A percentile compares a stretch with the other conserved stretches of the same genome.
phyloP scores from a whole-genome alignment of 2,888 invertebrate genomes.

The Dryobotodes eremita region DNA sequence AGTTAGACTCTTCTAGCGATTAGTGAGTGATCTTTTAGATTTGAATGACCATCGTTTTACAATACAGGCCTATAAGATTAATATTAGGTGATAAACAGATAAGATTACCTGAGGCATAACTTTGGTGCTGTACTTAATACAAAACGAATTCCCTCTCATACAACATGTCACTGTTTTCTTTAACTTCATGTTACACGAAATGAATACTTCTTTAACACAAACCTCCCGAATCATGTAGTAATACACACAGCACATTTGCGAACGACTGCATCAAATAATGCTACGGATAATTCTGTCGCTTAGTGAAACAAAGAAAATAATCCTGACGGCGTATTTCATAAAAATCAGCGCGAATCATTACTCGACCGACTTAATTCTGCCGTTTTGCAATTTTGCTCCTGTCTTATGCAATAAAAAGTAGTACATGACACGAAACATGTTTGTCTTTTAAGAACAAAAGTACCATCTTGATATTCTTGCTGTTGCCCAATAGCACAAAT shows the following conservation, averaged over 20 bases:
- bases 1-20: not conserved
- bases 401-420: constrained; percentile 82
- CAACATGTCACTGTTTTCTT: constrained; percentile 86
- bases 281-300: constrained; percentile 78
- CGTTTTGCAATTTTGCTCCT: constrained; percentile 74
- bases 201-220: constrained; percentile 58
- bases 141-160: constrained; percentile 83
- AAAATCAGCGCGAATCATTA: constrained; percentile 83
- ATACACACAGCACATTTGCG: constrained; percentile 74
- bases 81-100: constrained; percentile 2
- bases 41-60: not conserved
- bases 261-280: constrained; percentile 79
- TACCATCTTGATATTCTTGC: constrained; percentile 56
- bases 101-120: constrained; percentile 70
- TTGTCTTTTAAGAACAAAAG: constrained; percentile 59
- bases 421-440: constrained; percentile 71
- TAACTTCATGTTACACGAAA: constrained; percentile 83
- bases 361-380: constrained; percentile 84
- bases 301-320: constrained; percentile 79
- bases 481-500: constrained; percentile 45
- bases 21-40: not conserved
- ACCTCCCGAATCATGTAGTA: constrained; percentile 69
- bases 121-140: constrained; percentile 77
- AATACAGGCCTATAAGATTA: constrained; percentile 11
- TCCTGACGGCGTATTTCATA: constrained; percentile 76